Percentiles rank a stretch among this genome's conserved stretches.
Conservation (phyloP, 2,888 invertebrate species). For the Dendrolimus houi region DNA sequence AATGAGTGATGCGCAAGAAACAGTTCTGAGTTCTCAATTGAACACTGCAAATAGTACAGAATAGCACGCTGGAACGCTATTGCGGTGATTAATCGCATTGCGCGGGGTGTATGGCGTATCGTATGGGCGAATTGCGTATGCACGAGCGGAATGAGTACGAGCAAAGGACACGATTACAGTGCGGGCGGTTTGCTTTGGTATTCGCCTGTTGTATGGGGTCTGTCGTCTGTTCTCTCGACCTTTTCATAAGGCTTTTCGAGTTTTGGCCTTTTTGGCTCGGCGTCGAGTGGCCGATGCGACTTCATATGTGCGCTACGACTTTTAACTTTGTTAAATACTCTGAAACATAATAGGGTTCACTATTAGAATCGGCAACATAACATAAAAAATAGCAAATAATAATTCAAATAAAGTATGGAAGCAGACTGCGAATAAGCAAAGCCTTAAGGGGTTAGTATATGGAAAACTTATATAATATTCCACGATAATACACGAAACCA, state of each 20-base stretch:
- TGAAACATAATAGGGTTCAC: conserved; percentile 78
- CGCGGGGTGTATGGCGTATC: conserved; percentile 6
- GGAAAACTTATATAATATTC: conserved; percentile 45
- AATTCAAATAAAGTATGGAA: conserved; percentile 28
- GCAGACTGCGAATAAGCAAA: conserved; percentile 44
- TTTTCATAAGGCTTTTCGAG: conserved; percentile 77
- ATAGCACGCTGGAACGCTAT: neutral
- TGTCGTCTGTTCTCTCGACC: conserved; percentile 70
- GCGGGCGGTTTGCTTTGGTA: conserved; percentile 55
- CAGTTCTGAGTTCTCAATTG: too few relatives aligned
- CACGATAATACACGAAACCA: conserved; percentile 49
- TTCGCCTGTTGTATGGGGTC: conserved; percentile 58
- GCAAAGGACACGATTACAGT: conserved; percentile 44
- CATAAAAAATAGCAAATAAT: conserved; percentile 29
- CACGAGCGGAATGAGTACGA: conserved; percentile 31
- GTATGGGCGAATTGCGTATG: conserved; percentile 5
- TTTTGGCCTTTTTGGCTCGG: conserved; percentile 83
- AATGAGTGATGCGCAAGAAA: too few relatives aligned
- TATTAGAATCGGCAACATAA: conserved; percentile 63
- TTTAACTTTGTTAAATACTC: conserved; percentile 98
- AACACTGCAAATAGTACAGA: too few relatives aligned
- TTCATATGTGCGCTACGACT: conserved; percentile 99
- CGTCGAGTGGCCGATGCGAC: conserved; percentile 94
- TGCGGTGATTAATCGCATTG: neutral
- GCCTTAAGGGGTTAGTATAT: conserved; percentile 48